Percentiles rank a stretch among this genome's conserved stretches.
phyloP scores from a whole-genome alignment of 2,113 vertebrate species.

The Jaculus jaculus region DNA sequence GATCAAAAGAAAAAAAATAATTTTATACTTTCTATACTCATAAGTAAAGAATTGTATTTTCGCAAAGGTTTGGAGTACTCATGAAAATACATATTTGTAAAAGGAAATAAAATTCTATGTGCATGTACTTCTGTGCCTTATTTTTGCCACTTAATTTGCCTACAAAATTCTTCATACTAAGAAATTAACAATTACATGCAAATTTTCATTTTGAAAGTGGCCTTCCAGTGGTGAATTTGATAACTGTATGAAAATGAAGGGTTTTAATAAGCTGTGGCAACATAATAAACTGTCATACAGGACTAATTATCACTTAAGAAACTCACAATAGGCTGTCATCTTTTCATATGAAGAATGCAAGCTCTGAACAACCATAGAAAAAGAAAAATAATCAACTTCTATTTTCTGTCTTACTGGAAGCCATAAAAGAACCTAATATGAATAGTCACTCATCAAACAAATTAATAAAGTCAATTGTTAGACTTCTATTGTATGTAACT shows the following conservation, averaged over 20 bases:
- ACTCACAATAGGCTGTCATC: conserved; percentile 81
- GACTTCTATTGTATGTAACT: conserved; percentile 73
- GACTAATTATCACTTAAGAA: conserved; percentile 83
- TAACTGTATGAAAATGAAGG: conserved; percentile 81
- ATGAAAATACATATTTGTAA: background rate
- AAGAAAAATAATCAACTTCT: conserved; percentile 79
- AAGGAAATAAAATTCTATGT: background rate
- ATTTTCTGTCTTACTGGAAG: conserved; percentile 79
- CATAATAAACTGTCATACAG: conserved; percentile 81
- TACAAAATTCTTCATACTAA: conserved; percentile 34
- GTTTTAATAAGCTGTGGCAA: conserved; percentile 80
- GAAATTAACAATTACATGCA: conserved; percentile 66
- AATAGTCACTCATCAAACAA: conserved; percentile 84
- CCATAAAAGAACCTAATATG: conserved; percentile 82
- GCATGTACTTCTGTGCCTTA: background rate
- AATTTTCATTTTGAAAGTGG: conserved; percentile 73
- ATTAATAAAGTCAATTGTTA: conserved; percentile 81
- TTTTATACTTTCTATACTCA: background rate
- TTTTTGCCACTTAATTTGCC: conserved; percentile 8
- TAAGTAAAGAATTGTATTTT: background rate
- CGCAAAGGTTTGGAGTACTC: background rate
- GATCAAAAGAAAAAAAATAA: background rate
- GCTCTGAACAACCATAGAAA: conserved; percentile 74
- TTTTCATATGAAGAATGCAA: conserved; percentile 78
- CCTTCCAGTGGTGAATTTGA: conserved; percentile 71